A percentile compares a stretch with the other conserved stretches of the same genome.
These are phyloP conservation scores for Cichlasoma orientale DNA, from an alignment of 2,797 vertebrate species.

Conservation along the genomic window DNA sequence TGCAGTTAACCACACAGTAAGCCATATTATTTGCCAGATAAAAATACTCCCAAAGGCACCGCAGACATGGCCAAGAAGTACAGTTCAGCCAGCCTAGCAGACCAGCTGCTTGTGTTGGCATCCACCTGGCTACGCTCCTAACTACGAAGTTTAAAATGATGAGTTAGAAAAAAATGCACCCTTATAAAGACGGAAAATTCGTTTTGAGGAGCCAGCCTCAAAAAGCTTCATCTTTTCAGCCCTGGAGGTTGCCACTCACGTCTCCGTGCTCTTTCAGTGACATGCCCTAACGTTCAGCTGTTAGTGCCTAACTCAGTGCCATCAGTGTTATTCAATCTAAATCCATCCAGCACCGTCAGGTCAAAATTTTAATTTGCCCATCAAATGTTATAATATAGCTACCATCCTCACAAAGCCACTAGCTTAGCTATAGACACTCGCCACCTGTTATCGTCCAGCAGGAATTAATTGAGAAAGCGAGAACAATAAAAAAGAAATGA, in stretches of 20 bases:
- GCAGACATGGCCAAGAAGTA: neutral
- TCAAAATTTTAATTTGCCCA: neutral
- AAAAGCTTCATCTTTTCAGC: neutral
- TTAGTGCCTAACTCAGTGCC: neutral
- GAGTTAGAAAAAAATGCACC: accelerated
- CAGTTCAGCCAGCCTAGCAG: neutral
- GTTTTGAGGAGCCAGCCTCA: neutral
- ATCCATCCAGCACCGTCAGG: neutral
- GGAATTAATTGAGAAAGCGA: neutral
- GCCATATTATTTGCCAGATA: neutral
- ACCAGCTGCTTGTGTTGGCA: neutral
- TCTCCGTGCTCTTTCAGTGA: neutral
- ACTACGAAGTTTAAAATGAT: neutral
- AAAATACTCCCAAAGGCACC: neutral
- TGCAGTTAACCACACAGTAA: slow-evolving; percentile 1
- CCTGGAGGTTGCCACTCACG: neutral
- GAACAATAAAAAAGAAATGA: neutral
- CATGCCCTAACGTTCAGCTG: neutral
- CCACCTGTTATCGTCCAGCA: neutral
- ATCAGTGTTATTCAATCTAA: neutral
- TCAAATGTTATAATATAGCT: neutral
- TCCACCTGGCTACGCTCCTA: neutral
- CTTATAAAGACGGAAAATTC: neutral
- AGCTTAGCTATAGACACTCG: neutral
- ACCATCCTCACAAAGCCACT: neutral